Evolutionary conservation across 2,797 vertebrate species (phyloP).

Genomic region (Sciaenops ocellatus): DNA sequence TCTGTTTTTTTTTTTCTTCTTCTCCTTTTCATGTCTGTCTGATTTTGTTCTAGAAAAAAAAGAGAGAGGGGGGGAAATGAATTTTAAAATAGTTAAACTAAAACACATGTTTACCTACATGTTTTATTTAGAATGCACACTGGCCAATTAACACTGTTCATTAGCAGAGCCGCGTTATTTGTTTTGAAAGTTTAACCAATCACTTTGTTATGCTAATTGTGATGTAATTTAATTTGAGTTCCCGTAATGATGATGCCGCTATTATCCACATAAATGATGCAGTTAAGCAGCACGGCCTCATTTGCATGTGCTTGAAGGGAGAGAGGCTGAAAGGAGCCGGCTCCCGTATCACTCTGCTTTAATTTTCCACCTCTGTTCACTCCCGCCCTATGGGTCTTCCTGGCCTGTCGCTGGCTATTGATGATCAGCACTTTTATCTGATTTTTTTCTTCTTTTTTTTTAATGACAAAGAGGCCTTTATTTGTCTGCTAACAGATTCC

Average conservation of each 20-base stretch:
- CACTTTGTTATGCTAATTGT: slow-evolving; percentile 99
- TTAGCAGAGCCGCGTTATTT: slow-evolving; percentile 98
- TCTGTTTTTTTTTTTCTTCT: slow-evolving; percentile 65
- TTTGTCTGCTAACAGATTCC: slow-evolving; percentile 86
- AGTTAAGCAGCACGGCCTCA: slow-evolving; percentile 98
- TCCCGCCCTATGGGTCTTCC: slow-evolving; percentile 96
- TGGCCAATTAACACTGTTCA: slow-evolving; percentile 98
- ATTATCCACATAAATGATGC: slow-evolving; percentile 99
- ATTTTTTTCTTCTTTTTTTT: slow-evolving; percentile 79
- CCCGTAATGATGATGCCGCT: slow-evolving; percentile 99
- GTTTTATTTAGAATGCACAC: slow-evolving; percentile 98
- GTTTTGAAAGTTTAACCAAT: slow-evolving; percentile 99
- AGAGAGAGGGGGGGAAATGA: slow-evolving; percentile 72
- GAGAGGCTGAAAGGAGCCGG: slow-evolving; percentile 88
- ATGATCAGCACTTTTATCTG: slow-evolving; percentile 97
- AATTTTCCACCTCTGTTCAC: slow-evolving; percentile 98
- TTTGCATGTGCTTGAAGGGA: slow-evolving; percentile 99
- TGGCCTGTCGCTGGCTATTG: slow-evolving; percentile 93
- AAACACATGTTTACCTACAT: slow-evolving; percentile 96
- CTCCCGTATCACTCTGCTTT: slow-evolving; percentile 97
- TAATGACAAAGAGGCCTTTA: slow-evolving; percentile 87
- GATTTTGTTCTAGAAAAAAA: slow-evolving; percentile 65
- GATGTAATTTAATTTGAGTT: slow-evolving; percentile 99
- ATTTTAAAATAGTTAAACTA: slow-evolving; percentile 88
- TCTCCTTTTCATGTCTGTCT: slow-evolving; percentile 79